Evolutionary conservation across 2,113 vertebrate species (phyloP), one percentile per base, ranked within the genome.

Genomic region (Salvelinus fontinalis): DNA sequence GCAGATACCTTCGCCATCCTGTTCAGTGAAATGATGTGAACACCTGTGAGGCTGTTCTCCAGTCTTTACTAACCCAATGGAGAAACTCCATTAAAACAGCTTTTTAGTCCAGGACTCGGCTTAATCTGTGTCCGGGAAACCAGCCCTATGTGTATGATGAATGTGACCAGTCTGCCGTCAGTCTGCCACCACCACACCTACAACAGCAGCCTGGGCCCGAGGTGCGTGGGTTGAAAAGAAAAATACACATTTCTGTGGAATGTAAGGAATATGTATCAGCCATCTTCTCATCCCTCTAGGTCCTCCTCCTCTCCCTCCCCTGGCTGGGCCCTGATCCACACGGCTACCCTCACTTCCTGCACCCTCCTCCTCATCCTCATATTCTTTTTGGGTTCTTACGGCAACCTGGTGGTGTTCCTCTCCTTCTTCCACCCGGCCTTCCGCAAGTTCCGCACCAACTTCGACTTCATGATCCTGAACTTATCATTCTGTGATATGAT

Each of bases 391-490:
- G 98, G 98, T 73, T 98, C 97, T 12, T 99, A 98, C 0, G 96
- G 98, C 77, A 99, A 99, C 87, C 91, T 97, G 11, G 95, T 98
- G 74, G 97, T 99, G 81, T 97, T 99, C 80, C 90, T 98, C 80
- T 99, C 97, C 54, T 99, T 98, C 89, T 98, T 99, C 2, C 96
- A 99, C 82, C 97, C 97, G 0, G 95, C 97, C 26, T 96, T 99
- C 68, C 93, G 98, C 82, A 99, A 97, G 88, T 96, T 98, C 89
- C 93, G 97, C 88, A 98, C 97, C 81, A 95, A 98, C 92, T 99
- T 99, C 67, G 98, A 99, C 87, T 97, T 99, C 86, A 96, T 99
- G 97, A 95, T 98, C 87, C 94, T 99, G 84, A 99, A 98, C 86
- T 88, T 99, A 70, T 97, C 97, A 74, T 97, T 99, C 90, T 99